These are phyloP conservation scores for Clavelina lepadiformis DNA, from an alignment of 23 tunicate species.

Conservation along the genomic window DNA sequence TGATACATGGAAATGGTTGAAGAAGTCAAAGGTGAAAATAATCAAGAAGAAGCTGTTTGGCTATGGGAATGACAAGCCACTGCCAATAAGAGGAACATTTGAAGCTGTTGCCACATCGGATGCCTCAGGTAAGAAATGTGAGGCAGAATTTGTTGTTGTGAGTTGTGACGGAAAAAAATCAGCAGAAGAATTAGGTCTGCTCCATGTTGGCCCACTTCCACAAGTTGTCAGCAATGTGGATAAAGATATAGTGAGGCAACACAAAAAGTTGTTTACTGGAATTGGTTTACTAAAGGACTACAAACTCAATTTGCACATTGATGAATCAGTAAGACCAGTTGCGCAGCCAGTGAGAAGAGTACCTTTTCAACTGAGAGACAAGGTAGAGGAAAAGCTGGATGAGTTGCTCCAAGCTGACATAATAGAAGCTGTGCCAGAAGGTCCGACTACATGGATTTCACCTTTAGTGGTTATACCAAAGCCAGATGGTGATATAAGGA, in stretches of 20 bases:
- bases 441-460: conserved; percentile 20
- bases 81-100: conserved; percentile 2
- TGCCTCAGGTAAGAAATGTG: neutral
- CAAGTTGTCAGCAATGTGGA: neutral
- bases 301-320: conserved; percentile 8
- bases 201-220: conserved; percentile 11
- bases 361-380: conserved; percentile 21
- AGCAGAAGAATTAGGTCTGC: neutral
- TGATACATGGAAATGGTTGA: too few species aligned
- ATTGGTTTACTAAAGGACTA: conserved; percentile 1
- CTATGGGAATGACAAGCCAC: conserved; percentile 10
- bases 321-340: conserved; percentile 9
- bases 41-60: too few species aligned
- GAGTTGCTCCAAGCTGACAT: conserved; percentile 18
- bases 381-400: conserved; percentile 18
- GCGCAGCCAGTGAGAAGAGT: conserved; percentile 9
- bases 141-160: conserved; percentile 19
- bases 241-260: conserved; percentile 2
- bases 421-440: conserved; percentile 28
- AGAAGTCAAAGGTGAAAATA: too few species aligned
- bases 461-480: conserved; percentile 18
- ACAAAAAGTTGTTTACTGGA: conserved; percentile 8
- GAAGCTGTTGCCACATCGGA: neutral
- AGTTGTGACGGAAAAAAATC: neutral
- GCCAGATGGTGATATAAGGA: conserved; percentile 1